Base-by-base conservation (phyloP, 1,140 invertebrate species). In the Camponotus vicinus region DNA sequence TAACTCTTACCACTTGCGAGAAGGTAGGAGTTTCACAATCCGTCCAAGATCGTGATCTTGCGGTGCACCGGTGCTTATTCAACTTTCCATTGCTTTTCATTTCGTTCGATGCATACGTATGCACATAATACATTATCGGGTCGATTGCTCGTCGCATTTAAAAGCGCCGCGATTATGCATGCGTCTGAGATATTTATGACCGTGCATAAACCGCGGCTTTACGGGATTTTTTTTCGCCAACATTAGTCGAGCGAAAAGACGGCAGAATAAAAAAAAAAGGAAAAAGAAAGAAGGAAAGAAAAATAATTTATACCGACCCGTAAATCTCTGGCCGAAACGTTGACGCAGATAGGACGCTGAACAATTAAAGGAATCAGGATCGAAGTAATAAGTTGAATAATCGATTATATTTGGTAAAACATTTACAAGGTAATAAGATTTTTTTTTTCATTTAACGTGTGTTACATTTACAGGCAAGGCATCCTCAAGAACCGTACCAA, bases 391-490 rank as follows among this genome's bases (percentile, higher is more conserved):
- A 93, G 94, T 95, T 94, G 93, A 94, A 95, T 95, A 94, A 92
- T 95, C 89, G 94, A 95, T 95, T 95, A 95, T 95, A 95, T 95
- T 95, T 95, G 94, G 94, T 95, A 95, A 95, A 95, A 95, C 94
- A 95, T 95, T 95, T 95, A 95, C 94, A 95, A 95, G 94, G 91
- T 94, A 95, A 93, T 95, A 94, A 95, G 93, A 93, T 92, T 94
- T 93, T 92, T 93, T 93, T 91, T 93, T 90, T 93, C 91, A 93
- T 94, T 94, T 91, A 94, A 94, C 92, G 87, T 92, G 87, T 93
- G 90, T 94, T 95, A 95, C 94, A 95, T 95, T 94, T 95, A 95
- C 94, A 94, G 94, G 90, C 94, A 95, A 95, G 94, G 94, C 94
- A 95, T 94, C 94, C 89, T 94, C 93, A 92, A 95, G 94, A 93